Conservation (phyloP, 2,113 vertebrate genomes). For the Myrmecobius fasciatus region DNA sequence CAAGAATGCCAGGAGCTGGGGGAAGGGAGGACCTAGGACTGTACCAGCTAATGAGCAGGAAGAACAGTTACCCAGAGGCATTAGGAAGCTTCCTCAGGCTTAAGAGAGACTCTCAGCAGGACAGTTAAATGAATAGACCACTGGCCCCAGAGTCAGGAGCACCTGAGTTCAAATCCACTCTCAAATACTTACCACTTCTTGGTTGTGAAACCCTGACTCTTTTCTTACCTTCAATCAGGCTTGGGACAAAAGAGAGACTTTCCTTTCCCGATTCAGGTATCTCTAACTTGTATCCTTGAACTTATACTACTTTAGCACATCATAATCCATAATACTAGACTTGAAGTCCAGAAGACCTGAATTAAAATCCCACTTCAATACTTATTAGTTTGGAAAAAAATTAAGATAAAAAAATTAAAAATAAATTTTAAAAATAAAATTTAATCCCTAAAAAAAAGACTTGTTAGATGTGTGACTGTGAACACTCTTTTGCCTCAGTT, state of each 20-base stretch:
- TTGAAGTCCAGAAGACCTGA: neutral
- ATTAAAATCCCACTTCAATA: neutral
- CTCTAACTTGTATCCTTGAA: neutral
- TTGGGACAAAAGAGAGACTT: neutral
- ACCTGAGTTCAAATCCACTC: too few relatives aligned
- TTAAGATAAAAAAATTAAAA: too few relatives aligned
- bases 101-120: too few relatives aligned
- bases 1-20: neutral
- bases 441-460: too few relatives aligned
- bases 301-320: neutral
- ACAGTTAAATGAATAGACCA: too few relatives aligned
- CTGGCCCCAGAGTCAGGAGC: too few relatives aligned
- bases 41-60: rapidly evolving
- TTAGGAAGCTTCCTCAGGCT: neutral
- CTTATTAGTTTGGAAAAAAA: neutral
- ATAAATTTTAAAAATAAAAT: too few relatives aligned
- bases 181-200: too few relatives aligned
- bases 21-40: too few relatives aligned
- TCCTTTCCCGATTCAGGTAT: neutral
- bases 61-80: neutral
- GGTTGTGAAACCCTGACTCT: neutral
- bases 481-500: neutral
- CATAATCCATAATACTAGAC: neutral
- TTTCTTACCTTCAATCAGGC: neutral
- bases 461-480: neutral